Percentiles rank a stretch among this genome's conserved stretches.
phyloP scores from a whole-genome alignment of 2,113 vertebrate species.

The Psilopsiagon aurifrons region DNA sequence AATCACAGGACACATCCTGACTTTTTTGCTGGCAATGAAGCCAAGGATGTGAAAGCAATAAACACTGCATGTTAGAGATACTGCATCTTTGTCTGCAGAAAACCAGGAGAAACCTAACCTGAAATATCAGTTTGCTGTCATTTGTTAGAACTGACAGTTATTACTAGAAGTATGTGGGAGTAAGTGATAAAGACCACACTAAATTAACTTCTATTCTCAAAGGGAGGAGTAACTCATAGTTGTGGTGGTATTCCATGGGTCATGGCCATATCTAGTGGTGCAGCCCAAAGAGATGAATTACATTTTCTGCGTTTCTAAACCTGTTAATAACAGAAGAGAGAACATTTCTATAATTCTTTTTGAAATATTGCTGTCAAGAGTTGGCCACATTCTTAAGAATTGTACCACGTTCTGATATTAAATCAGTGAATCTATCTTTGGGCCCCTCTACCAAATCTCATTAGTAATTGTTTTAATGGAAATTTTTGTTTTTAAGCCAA shows the following conservation, averaged over 20 bases:
- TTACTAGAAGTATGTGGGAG: background rate
- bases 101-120: background rate
- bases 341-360: background rate
- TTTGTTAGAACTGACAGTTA: conserved; percentile 21
- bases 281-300: background rate
- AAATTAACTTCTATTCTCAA: background rate
- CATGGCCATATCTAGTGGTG: background rate
- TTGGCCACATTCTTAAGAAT: background rate
- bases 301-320: background rate
- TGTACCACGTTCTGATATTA: background rate
- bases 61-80: background rate
- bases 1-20: background rate
- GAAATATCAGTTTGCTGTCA: background rate
- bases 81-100: conserved; percentile 17
- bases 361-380: background rate
- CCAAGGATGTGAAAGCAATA: background rate
- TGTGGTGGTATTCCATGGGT: background rate
- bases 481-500: conserved; percentile 48
- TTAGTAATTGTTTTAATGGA: conserved; percentile 20
- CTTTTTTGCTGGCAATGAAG: background rate
- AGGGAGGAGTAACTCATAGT: background rate
- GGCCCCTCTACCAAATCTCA: background rate
- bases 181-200: background rate
- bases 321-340: background rate
- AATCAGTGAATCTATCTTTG: background rate